Base-by-base conservation (phyloP, 2,113 vertebrate species). In the Oncorhynchus keta region DNA sequence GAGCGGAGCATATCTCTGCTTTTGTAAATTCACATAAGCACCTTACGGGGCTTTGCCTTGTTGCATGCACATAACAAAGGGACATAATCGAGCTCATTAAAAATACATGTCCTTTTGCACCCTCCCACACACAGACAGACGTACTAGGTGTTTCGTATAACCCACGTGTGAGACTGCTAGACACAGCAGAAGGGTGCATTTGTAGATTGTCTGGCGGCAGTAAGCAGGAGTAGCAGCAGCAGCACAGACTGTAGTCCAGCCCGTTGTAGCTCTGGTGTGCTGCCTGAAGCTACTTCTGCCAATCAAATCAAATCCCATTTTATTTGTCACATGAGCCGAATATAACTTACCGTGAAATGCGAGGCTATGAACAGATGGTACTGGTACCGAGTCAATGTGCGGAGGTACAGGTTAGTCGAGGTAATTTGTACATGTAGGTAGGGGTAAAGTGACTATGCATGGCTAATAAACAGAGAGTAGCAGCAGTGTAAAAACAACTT, bases 1-100 rank as follows among this genome's bases (percentile, higher is more conserved):
- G 35, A 39, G 48, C 14, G 4, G 22, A 39, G 28, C 24, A 30
- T 67, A 59, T 59, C 68, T 32, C 48, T 76, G 51, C 55, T 55
- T 72, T 32, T 74, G 51, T 32, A n/a, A 62, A 35, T 72, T 35
- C 28, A 57, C 39, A 73, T 79, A 48, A 73, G 13, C n/a, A 16
- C 3, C n/a, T 8, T 22, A 55, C 16, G 16, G 49, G 51, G 51
- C 51, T 55, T 18, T 55, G 59, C n/a, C 59, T 22, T 9, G 59
- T 22, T 62, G 59, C 51, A 18, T 18, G 51, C 26, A 45, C 39
- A 11, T 57, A 57, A 57, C 55, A 57, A 57, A 20, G 18, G 18
- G 55, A 57, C 20, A 57, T 5, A 57, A 57, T 67, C 11, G 3
- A 32, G 28, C 65, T 67, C 13, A 13, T 67, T 67, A 13, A 13